Conservation (phyloP, 2,797 vertebrate species). For the Heliangelus exortis region DNA sequence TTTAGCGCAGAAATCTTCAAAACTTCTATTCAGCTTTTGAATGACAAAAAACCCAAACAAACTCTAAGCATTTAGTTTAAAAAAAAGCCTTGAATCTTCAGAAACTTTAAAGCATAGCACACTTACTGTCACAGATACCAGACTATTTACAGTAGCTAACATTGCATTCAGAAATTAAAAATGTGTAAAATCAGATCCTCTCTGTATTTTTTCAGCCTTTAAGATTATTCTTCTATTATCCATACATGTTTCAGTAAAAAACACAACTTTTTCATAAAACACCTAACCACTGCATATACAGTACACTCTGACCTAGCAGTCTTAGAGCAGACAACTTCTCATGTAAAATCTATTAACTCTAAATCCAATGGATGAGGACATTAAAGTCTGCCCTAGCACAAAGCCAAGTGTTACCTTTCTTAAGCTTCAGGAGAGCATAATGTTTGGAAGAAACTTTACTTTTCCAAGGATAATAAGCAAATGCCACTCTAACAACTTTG, state of each 20-base stretch:
- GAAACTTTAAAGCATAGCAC: background rate
- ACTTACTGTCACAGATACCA: background rate
- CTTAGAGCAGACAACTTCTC: background rate
- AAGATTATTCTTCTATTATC: background rate
- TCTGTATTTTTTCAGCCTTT: background rate
- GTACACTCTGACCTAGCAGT: background rate
- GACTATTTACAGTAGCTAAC: background rate
- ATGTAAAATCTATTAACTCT: conserved; percentile 1
- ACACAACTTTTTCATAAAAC: background rate
- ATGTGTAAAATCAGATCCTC: background rate
- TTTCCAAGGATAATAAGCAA: conserved; percentile 17
- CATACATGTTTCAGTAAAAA: background rate
- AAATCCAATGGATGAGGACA: background rate
- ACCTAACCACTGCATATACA: background rate
- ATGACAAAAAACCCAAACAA: background rate
- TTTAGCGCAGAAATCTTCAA: background rate
- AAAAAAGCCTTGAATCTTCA: background rate
- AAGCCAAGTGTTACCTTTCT: conserved; percentile 22
- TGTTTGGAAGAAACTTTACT: background rate
- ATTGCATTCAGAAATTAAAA: background rate
- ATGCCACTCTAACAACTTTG: conserved; percentile 5
- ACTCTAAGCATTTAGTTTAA: background rate
- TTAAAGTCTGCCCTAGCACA: conserved; percentile 9
- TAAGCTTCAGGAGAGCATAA: background rate
- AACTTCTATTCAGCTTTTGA: background rate